Percentiles rank a stretch among this genome's conserved stretches.
phyloP scores from a whole-genome alignment of 1,140 invertebrate species.

The Papilio dardanus region DNA sequence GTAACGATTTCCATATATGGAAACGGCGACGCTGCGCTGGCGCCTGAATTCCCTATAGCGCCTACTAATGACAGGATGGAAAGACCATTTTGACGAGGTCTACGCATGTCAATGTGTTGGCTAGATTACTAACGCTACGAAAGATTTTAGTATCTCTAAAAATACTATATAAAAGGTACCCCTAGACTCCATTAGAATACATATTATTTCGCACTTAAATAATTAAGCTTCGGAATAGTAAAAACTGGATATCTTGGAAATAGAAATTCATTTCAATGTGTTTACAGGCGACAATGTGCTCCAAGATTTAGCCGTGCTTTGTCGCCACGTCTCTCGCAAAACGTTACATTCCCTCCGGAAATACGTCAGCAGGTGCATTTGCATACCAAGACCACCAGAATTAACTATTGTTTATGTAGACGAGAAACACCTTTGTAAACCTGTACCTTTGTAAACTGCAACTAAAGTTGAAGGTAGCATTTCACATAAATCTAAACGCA shows the following conservation, averaged over 20 bases:
- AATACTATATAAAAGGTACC: neutral
- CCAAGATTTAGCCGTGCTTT: constrained; percentile 9
- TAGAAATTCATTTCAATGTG: neutral
- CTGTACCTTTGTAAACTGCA: neutral
- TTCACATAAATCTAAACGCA: neutral
- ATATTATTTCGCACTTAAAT: too few species aligned
- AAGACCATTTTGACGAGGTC: neutral
- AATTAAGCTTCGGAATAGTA: neutral
- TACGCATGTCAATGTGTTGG: neutral
- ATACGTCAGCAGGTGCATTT: constrained; percentile 20
- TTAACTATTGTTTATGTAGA: constrained; percentile 15
- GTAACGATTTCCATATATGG: neutral
- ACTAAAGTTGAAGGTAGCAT: neutral
- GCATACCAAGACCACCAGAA: constrained; percentile 4
- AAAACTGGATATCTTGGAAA: neutral
- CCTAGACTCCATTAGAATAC: too few species aligned
- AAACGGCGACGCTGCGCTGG: neutral
- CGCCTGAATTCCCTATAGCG: constrained; percentile 8
- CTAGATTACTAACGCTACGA: neutral
- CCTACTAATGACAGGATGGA: constrained; percentile 14
- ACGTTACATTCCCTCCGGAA: constrained; percentile 11
- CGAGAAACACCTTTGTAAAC: neutral
- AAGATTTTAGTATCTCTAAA: neutral
- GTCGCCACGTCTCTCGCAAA: neutral
- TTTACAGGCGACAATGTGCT: neutral